Base-by-base conservation (phyloP, 1,140 invertebrate species). In the Caligus rogercresseyi region DNA sequence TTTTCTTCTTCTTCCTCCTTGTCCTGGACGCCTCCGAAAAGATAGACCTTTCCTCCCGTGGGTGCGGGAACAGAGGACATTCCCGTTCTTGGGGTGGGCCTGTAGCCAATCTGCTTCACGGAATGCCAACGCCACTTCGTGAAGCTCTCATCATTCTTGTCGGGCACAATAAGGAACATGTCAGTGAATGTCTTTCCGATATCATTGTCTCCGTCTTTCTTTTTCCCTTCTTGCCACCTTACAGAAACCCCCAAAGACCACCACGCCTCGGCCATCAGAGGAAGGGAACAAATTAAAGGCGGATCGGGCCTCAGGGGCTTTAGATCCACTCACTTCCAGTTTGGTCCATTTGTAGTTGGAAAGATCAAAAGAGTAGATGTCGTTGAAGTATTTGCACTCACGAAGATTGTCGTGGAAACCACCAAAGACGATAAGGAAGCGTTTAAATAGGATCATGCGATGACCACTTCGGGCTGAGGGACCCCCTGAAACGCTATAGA, bases 351-450 rank as follows among this genome's bases (percentile, higher is more conserved):
- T 76, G 68, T 89, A 83, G 0, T 79, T 81, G 67, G 87, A 84
- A 65, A 89, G 74, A 69, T 87, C 82, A 72, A 95, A 94, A 23
- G 79, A 73, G 72, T 90, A 78, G 2, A 91, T 70, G 75, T 95
- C 91, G 74, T 92, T 92, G 70, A 81, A 91, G 73, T 94, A 95
- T 68, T 85, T 85, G 70, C 84, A 93, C 54, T 89, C 83, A 61
- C 85, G 80, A 3, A 83, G 78, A 73, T 90, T 92, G 72, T 94
- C 89, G 70, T 88, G 81, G 72, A 90, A 95, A 16, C 91, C 90
- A 1, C 91, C 90, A 78, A 94, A 95, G 19, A 94, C 75, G 66
- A 91, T 76, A 0, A 95, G 71, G 66, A 83, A 79, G 67, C 86
- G 87, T 69, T 88, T 88, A 15, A 81, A 75, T 3, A 80, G 77